Evolutionary conservation across 2,888 invertebrate genomes (phyloP), one percentile per base, ranked within the genome.

Genomic region (Eupithecia centaureata): DNA sequence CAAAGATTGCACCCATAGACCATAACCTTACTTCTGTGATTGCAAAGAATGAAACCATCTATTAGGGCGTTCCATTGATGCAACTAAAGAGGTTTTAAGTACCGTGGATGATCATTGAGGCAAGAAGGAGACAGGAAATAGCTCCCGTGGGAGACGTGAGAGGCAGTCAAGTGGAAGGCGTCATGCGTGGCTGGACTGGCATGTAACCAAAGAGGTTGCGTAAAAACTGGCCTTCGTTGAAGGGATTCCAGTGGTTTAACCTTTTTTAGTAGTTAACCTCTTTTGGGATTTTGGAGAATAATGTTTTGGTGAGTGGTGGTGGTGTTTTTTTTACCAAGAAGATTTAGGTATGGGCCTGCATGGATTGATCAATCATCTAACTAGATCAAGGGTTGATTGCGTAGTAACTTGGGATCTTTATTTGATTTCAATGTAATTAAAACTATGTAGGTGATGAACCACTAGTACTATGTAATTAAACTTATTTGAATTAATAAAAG

Each of bases 81-180:
- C 10, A 4, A 47, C 47, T 18, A 42, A 25, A 25, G 1, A 12
- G 25, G n/a, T 0, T 12, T 27, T 52, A 52, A 15, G 52, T 52
- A 52, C 27, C 12, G 54, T 30, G 54, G 35, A 38, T 47, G 22
- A 22, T 58, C 63, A 70, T 42, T 70, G 61, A 38, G 18, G 25
- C 63, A 63, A 63, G 63, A 65, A 59, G 52, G 30, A 51, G 33
- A 57, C 59, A 57, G 42, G 66, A 72, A 77, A 79, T 73, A 78
- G 73, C 63, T 71, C 76, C 78, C 85, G 83, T 86, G 88, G 85
- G 87, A 87, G 82, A 68, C 2, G 52, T 77, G 85, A 86, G 82
- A 65, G 3, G 52, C 77, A 77, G 71, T 79, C 78, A 77, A 70
- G 73, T 80, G 82, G 78, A 82, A 80, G 82, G 73, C 68, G 75